These are phyloP conservation scores for Dromius quadrimaculatus DNA, from an alignment of 2,888 invertebrate species.

Conservation along the genomic window DNA sequence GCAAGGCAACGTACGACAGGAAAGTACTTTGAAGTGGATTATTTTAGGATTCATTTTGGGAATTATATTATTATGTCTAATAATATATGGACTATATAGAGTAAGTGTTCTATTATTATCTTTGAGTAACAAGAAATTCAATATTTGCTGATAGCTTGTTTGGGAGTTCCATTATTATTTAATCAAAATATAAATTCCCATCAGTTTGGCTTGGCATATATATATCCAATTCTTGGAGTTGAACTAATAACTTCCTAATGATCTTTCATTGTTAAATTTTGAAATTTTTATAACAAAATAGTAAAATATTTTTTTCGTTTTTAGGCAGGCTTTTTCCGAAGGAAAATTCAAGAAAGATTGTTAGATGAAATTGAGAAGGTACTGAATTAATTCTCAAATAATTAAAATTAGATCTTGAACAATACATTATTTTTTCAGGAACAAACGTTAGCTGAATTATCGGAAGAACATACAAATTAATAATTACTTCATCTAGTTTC, in stretches of 20 bases:
- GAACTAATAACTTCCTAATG: too few species aligned
- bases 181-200: too few species aligned
- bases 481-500: too few species aligned
- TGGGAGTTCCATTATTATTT: too few species aligned
- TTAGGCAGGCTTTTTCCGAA: constrained; percentile 57
- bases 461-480: constrained; percentile 3
- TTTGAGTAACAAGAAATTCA: too few species aligned
- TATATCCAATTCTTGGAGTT: too few species aligned
- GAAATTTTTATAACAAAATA: too few species aligned
- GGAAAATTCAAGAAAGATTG: constrained; percentile 54
- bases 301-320: too few species aligned
- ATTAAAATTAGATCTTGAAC: too few species aligned
- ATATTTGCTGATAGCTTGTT: too few species aligned
- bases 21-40: constrained; percentile 38
- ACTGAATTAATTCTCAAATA: constrained; percentile 13
- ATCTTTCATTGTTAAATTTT: too few species aligned
- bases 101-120: constrained; percentile 60
- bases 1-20: constrained; percentile 19
- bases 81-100: constrained; percentile 64
- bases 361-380: constrained; percentile 50
- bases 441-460: neutral
- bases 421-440: neutral
- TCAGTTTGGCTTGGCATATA: too few species aligned
- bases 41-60: constrained; percentile 59
- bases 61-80: constrained; percentile 61